phyloP scores from a whole-genome alignment of 1,140 invertebrate species.

The Euwallacea similis region DNA sequence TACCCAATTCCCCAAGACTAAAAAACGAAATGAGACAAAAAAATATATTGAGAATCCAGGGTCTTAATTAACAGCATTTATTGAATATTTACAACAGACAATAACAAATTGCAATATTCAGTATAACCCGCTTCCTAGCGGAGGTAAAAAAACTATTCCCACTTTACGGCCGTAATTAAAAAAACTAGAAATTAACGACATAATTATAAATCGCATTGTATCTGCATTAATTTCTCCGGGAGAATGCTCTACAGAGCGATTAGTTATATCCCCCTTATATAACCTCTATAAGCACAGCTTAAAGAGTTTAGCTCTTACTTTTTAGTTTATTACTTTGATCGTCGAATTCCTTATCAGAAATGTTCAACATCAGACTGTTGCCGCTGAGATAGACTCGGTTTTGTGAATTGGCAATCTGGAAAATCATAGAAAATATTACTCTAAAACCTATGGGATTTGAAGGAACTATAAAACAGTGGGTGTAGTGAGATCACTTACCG shows the following conservation, averaged over 20 bases:
- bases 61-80: constrained; percentile 23
- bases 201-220: no score
- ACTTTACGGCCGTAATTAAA: no score
- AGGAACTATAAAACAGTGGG: no score
- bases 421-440: no score
- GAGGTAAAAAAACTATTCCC: no score
- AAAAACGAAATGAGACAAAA: constrained; percentile 2
- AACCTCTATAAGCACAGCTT: neutral
- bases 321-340: constrained; percentile 80
- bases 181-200: no score
- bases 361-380: constrained; percentile 94
- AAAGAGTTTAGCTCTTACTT: constrained; percentile 66
- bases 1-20: neutral
- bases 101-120: constrained; percentile 34
- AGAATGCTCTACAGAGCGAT: no score
- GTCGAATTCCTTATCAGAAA: constrained; percentile 93
- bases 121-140: neutral
- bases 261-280: no score
- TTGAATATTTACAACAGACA: constrained; percentile 33
- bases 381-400: constrained; percentile 94
- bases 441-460: no score
- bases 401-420: constrained; percentile 88
- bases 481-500: constrained; percentile 64
- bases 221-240: no score
- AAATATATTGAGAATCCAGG: constrained; percentile 1